These are phyloP conservation scores for Mesitornis unicolor DNA, from an alignment of 2,113 vertebrate genomes.

Conservation along the genomic window DNA sequence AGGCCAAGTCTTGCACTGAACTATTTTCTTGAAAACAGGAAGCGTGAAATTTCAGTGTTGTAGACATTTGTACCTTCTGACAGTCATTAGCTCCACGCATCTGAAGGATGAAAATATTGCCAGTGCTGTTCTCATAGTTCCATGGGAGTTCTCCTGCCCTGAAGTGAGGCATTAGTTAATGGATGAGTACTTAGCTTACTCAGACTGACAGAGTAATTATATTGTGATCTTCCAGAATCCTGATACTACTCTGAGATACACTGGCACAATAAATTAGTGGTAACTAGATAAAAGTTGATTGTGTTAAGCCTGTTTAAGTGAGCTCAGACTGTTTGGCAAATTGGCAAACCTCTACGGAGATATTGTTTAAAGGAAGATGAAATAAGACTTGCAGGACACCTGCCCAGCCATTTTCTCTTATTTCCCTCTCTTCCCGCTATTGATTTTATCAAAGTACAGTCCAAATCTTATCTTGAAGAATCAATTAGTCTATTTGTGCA, in stretches of 20 bases:
- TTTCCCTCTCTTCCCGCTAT: background rate
- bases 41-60: background rate
- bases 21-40: background rate
- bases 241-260: background rate
- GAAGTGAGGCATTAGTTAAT: background rate
- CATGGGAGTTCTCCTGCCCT: background rate
- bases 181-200: background rate
- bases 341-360: background rate
- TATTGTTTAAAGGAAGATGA: background rate
- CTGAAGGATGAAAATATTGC: background rate
- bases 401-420: background rate
- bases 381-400: background rate
- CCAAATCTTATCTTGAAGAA: background rate
- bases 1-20: background rate
- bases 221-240: background rate
- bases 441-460: background rate
- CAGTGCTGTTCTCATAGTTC: background rate
- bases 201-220: background rate
- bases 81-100: background rate
- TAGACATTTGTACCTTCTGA: background rate
- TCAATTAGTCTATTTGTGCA: background rate
- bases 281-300: background rate
- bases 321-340: background rate
- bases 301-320: background rate
- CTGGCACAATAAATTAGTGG: background rate